Conservation (phyloP, 2,888 invertebrate genomes). For the Phalera bucephala region DNA sequence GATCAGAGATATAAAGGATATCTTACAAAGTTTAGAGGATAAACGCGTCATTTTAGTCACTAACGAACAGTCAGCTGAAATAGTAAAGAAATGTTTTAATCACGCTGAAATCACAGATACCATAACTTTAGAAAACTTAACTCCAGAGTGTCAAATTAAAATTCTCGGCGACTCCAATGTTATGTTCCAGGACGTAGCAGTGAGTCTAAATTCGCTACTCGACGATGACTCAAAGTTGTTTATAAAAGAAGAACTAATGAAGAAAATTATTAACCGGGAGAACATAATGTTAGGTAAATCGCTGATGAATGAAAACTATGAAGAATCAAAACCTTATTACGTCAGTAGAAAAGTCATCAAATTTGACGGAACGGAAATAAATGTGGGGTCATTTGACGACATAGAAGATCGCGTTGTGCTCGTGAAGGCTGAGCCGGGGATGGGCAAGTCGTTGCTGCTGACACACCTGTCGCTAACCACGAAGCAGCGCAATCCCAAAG, state of each 20-base stretch:
- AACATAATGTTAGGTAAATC: conserved; percentile 4
- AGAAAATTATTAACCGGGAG: conserved; percentile 5
- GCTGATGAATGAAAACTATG: conserved; percentile 1
- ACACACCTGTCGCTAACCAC: conserved; percentile 8
- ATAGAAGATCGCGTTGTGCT: neutral
- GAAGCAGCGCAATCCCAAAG: too few species aligned
- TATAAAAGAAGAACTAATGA: conserved; percentile 3
- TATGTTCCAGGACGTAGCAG: conserved; percentile 11
- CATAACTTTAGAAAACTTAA: conserved; percentile 7
- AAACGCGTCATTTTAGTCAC: conserved; percentile 6
- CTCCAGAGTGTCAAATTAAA: conserved; percentile 2
- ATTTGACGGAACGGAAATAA: neutral
- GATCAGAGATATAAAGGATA: conserved; percentile 1
- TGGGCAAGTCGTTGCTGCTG: conserved; percentile 11
- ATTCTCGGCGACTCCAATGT: conserved; percentile 5
- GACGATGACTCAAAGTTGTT: conserved; percentile 1
- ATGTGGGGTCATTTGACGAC: neutral
- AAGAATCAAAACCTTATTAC: conserved; percentile 6
- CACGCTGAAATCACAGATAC: neutral
- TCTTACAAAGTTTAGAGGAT: neutral
- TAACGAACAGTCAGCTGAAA: neutral
- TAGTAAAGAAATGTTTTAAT: conserved; percentile 5
- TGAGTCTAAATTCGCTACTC: conserved; percentile 4
- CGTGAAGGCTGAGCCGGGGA: conserved; percentile 5
- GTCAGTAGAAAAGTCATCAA: neutral